Percentiles rank a stretch among this genome's conserved stretches.
phyloP scores from a whole-genome alignment of 2,888 invertebrate genomes.

The Aleiodes testaceus region DNA sequence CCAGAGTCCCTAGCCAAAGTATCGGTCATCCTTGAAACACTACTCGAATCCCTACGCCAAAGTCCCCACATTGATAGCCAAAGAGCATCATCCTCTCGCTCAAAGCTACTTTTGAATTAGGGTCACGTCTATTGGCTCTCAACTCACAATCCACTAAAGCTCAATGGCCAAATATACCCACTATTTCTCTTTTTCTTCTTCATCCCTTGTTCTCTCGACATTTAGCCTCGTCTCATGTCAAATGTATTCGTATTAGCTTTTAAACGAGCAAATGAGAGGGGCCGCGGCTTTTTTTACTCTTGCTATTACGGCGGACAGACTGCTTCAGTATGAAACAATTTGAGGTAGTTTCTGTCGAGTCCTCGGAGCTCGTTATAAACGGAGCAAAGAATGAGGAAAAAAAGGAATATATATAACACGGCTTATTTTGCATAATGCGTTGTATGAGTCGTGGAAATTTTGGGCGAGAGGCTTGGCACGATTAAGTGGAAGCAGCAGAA shows the following conservation, averaged over 20 bases:
- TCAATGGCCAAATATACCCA: too few relatives aligned
- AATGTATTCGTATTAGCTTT: neutral
- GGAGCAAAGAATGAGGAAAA: neutral
- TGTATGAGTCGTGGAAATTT: slow-evolving; percentile 15
- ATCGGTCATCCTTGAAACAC: too few relatives aligned
- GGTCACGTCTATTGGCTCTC: slow-evolving; percentile 2
- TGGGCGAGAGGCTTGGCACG: slow-evolving; percentile 24
- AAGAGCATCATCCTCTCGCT: too few relatives aligned
- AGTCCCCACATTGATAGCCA: too few relatives aligned
- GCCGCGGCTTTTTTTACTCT: neutral
- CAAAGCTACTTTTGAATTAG: neutral
- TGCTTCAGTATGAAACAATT: neutral
- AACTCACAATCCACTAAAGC: slow-evolving; percentile 3
- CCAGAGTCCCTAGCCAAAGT: neutral
- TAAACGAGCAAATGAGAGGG: neutral
- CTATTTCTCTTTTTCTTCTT: neutral
- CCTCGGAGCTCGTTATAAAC: slow-evolving; percentile 20
- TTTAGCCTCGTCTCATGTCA: neutral
- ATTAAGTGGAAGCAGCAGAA: slow-evolving; percentile 41
- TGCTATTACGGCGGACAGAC: neutral
- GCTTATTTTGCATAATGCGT: slow-evolving; percentile 26
- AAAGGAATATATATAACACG: neutral
- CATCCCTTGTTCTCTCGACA: neutral
- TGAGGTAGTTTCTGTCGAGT: neutral
- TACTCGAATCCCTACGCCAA: too few relatives aligned